Base-by-base conservation (phyloP, 2,797 vertebrate genomes). In the Limosa lapponica region DNA sequence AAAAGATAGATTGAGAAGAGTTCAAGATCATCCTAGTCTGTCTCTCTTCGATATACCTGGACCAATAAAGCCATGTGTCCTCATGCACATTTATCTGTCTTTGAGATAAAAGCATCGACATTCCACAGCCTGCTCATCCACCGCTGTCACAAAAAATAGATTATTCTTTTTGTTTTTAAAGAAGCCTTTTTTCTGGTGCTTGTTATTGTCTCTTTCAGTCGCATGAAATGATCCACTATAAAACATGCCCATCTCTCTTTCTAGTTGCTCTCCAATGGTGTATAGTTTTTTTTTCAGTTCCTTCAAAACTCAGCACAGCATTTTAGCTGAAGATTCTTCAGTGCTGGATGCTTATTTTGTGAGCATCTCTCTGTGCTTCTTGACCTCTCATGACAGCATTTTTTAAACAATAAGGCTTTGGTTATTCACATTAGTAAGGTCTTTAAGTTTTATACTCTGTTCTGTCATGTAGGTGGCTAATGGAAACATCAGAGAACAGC, bases 151-250 rank as follows among this genome's bases (percentile, higher is more conserved):
- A 4, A 82, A 67, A 54, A 77, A 39, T 2, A 78, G 20, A 67
- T 18, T 58, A 5, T 46, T 70, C 10, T 46, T 14, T 70, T 75
- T 59, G 8, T 6, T 66, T 66, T 85, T 23, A 18, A 39, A 78
- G 11, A 22, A n/a, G 4, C 1, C 1, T 36, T 13, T 13, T 46
- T 62, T 32, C 23, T 13, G 1, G 13, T 58, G 0, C 18, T 71
- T 83, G 18, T 20, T 61, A 23, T 30, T 54, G 11, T 58, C 27
- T 88, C 34, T 78, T 78, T 65, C 2, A 5, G 15, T 79, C 16
- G 82, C 14, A 17, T 58, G 8, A 75, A 82, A 66, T 36, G 2
- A 34, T 49, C 32, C 30, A 9, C 10, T 36, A 10, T 37, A 85
- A 28, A 69, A 36, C 8, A 39, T 58, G 61, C 11, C 20, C 32